Evolutionary conservation across 2,113 vertebrate species (phyloP).

Genomic region (Phoxinus phoxinus): DNA sequence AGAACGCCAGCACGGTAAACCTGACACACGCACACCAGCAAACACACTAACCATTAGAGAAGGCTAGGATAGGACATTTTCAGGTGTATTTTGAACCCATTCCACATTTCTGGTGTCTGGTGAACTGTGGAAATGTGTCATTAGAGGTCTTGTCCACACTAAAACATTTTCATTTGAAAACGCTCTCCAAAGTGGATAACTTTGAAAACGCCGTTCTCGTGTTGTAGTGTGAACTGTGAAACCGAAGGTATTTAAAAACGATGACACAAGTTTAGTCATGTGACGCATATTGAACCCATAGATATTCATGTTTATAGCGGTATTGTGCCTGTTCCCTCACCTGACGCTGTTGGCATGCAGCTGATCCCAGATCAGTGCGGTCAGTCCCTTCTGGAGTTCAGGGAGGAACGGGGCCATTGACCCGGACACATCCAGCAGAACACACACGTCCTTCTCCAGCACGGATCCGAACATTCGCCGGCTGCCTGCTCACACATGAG

Average conservation of each 20-base stretch:
- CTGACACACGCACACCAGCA: slow-evolving; percentile 61
- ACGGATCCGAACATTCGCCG: slow-evolving; percentile 77
- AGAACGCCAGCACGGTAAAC: slow-evolving; percentile 82
- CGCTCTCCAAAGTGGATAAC: too few relatives aligned
- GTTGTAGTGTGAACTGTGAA: too few relatives aligned
- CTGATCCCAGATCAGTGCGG: slow-evolving; percentile 85
- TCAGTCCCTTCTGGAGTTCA: slow-evolving; percentile 71
- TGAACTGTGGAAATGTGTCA: too few relatives aligned
- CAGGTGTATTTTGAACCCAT: not conserved
- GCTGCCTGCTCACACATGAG: slow-evolving; percentile 72
- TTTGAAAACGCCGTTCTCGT: too few relatives aligned
- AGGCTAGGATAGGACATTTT: not conserved
- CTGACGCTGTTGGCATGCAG: slow-evolving; percentile 73
- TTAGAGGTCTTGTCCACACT: too few relatives aligned
- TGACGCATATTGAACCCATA: too few relatives aligned
- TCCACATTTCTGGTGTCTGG: too few relatives aligned
- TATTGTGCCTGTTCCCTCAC: slow-evolving; percentile 67
- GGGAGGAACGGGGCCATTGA: slow-evolving; percentile 76
- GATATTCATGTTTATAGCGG: too few relatives aligned
- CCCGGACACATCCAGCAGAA: slow-evolving; percentile 82
- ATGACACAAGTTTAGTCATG: too few relatives aligned
- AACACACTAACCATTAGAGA: not conserved
- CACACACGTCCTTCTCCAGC: slow-evolving; percentile 79
- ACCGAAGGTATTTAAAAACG: too few relatives aligned
- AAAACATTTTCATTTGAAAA: too few relatives aligned